Evolutionary conservation across 2,888 invertebrate species (phyloP).

Genomic region (Bedellia somnulentella): DNA sequence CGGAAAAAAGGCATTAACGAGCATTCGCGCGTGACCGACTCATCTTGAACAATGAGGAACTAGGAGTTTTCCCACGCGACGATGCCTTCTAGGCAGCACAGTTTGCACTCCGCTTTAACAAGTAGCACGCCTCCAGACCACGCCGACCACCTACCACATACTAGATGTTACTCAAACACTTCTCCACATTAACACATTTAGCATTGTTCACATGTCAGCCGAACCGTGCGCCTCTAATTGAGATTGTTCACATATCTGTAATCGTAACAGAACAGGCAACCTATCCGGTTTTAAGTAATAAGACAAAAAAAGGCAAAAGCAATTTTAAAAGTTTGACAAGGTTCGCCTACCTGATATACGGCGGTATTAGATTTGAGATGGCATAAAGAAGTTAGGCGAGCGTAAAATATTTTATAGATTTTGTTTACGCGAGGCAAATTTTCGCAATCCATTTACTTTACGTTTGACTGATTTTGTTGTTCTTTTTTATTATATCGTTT

Average conservation of each 20-base stretch:
- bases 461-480: constrained; percentile 16
- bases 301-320: constrained; percentile 22
- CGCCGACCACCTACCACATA: constrained; percentile 2
- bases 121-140: background rate
- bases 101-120: constrained; percentile 13
- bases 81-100: too few relatives aligned
- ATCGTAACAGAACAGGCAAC: too few relatives aligned
- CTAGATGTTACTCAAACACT: too few relatives aligned
- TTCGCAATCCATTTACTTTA: constrained; percentile 19
- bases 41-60: constrained; percentile 29
- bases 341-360: constrained; percentile 36
- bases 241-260: too few relatives aligned
- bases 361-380: constrained; percentile 32
- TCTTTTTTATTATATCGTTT: too few relatives aligned
- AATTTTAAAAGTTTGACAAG: constrained; percentile 45
- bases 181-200: constrained; percentile 3
- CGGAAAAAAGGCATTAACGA: too few relatives aligned
- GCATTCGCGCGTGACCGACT: constrained; percentile 29
- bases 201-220: background rate
- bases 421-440: constrained; percentile 19
- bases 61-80: constrained; percentile 39
- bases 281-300: background rate
- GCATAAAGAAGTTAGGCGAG: constrained; percentile 31
- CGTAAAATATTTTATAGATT: constrained; percentile 35
- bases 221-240: too few relatives aligned